Percentiles rank a stretch among this genome's conserved stretches.
These are phyloP conservation scores for Illadopsis cleaveri DNA, from an alignment of 2,113 vertebrate species.

Conservation along the genomic window DNA sequence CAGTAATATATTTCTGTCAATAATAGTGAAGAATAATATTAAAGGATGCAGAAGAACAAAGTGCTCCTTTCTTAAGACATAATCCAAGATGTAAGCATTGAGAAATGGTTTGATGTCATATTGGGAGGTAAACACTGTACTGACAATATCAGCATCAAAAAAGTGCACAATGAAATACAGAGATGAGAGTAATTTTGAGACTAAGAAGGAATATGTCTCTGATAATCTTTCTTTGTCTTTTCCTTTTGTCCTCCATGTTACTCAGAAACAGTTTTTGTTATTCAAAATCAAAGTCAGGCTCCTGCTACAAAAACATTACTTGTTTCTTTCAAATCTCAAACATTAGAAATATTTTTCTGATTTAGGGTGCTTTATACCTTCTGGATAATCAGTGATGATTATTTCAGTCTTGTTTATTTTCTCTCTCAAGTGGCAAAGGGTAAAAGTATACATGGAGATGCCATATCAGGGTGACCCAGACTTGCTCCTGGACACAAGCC, in stretches of 20 bases:
- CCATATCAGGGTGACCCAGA: not conserved
- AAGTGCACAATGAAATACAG: not conserved
- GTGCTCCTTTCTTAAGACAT: not conserved
- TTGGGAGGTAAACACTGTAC: not conserved
- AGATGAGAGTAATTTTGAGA: not conserved
- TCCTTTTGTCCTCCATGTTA: not conserved
- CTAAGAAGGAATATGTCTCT: not conserved
- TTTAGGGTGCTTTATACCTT: not conserved
- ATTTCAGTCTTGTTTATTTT: not conserved
- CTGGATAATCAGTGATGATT: not conserved
- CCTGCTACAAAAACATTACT: not conserved
- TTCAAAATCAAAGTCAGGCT: not conserved
- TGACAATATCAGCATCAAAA: not conserved
- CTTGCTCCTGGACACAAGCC: too few species aligned
- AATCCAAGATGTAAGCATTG: not conserved
- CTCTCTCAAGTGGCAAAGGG: not conserved
- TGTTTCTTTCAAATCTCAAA: not conserved
- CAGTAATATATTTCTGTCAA: not conserved
- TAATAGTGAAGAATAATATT: not conserved
- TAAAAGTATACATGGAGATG: not conserved
- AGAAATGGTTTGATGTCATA: not conserved
- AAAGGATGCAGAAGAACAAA: not conserved
- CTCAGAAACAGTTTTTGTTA: not conserved
- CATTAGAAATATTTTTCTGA: not conserved
- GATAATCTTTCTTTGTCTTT: not conserved